These are phyloP conservation scores for Melinaea marsaeus DNA, from an alignment of 2,888 invertebrate genomes.

Conservation along the genomic window DNA sequence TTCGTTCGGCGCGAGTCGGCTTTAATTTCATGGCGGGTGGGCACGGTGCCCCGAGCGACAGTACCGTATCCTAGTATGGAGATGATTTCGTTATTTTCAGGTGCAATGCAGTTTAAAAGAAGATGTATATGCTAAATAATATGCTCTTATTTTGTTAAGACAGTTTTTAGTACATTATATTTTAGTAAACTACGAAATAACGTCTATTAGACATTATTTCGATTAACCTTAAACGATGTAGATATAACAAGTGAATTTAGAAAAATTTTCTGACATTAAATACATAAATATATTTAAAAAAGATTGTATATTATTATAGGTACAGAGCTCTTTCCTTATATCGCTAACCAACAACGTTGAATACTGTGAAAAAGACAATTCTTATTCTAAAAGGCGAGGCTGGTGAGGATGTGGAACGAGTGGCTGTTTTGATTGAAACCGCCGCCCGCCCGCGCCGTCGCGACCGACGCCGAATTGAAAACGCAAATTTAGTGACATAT, in stretches of 20 bases:
- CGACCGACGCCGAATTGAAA: conserved; percentile 68
- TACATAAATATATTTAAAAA: too few species aligned
- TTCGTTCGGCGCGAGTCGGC: conserved; percentile 76
- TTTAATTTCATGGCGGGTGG: conserved; percentile 78
- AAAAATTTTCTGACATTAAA: too few species aligned
- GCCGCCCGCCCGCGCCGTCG: conserved; percentile 40
- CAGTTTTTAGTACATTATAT: too few species aligned
- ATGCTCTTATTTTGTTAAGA: too few species aligned
- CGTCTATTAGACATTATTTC: too few species aligned
- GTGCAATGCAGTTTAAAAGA: conserved; percentile 14
- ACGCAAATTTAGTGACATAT: conserved; percentile 75
- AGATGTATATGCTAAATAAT: neutral
- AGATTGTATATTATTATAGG: neutral
- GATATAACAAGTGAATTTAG: too few species aligned
- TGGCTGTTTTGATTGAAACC: conserved; percentile 75
- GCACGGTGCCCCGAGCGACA: conserved; percentile 66
- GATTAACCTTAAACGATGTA: too few species aligned
- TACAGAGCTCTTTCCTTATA: conserved; percentile 51
- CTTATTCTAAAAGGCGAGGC: conserved; percentile 75
- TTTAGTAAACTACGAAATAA: too few species aligned
- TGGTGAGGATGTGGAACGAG: conserved; percentile 72
- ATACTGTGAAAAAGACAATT: conserved; percentile 75
- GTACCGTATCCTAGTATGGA: conserved; percentile 53
- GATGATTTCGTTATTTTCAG: conserved; percentile 37
- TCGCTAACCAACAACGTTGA: conserved; percentile 48